These are phyloP conservation scores for Anableps anableps DNA, from an alignment of 2,797 vertebrate species.

Conservation along the genomic window DNA sequence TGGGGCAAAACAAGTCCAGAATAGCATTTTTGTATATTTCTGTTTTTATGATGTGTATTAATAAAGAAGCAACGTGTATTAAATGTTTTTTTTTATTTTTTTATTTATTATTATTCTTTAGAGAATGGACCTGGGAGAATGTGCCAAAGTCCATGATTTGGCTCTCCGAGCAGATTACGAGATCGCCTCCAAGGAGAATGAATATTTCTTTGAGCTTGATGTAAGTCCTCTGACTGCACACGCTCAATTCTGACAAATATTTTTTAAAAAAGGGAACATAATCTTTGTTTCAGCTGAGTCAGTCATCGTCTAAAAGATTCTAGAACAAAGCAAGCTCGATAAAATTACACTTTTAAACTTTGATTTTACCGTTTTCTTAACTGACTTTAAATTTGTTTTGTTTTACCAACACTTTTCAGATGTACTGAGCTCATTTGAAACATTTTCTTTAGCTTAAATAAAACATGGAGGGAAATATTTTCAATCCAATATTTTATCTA, in stretches of 20 bases:
- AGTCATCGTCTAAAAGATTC: neutral
- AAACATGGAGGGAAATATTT: too few relatives aligned
- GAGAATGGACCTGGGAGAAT: slow-evolving; percentile 99
- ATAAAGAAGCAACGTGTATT: neutral
- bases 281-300: neutral
- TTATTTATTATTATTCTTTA: slow-evolving; percentile 56
- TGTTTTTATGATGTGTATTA: neutral
- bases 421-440: neutral
- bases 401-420: neutral
- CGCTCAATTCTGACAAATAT: neutral
- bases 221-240: slow-evolving; percentile 77
- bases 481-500: neutral
- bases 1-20: neutral
- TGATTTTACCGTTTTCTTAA: too few relatives aligned
- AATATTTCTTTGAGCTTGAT: slow-evolving; percentile 99
- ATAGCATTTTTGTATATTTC: neutral
- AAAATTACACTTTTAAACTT: neutral
- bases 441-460: neutral
- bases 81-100: neutral
- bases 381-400: neutral
- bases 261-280: neutral
- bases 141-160: slow-evolving; percentile 96
- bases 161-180: slow-evolving; percentile 97
- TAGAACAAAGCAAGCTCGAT: neutral
- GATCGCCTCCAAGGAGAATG: slow-evolving; percentile 97